Evolutionary conservation across 2,888 invertebrate genomes (phyloP), one percentile per base, ranked within the genome.

Genomic region (Halictus ligatus): DNA sequence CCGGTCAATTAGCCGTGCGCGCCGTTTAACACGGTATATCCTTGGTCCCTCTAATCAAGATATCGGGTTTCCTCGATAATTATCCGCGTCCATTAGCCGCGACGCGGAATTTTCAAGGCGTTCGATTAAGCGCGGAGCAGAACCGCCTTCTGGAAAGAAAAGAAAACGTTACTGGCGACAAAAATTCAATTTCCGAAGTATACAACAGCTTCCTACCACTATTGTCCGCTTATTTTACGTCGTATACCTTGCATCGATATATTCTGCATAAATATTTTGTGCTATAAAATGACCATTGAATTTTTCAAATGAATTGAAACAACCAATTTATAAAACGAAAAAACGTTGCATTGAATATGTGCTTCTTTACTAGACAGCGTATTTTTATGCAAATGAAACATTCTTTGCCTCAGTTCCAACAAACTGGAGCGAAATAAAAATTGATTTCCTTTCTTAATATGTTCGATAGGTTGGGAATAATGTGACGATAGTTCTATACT

Each of bases 31-130:
- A 78, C 81, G 64, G 80, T 83, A 75, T 25, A 83, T 75, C 82
- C 50, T 5, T n/a, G 54, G n/a, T 76, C 78, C 64, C 54, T 69
- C 50, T 75, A 79, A 76, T 85, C 80, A 74, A 74, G 60, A 76
- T 87, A 84, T 84, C 85, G 75, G 78, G 80, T 87, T 80, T 64
- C 87, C 54, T 25, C 78, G 80, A 78, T 80, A 82, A 87, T 87
- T 80, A 82, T 83, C 80, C 48, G 40, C 72, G 79, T 80, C 79
- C 82, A 85, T 87, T 83, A 87, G 71, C 69, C 35, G 75, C 67
- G 40, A 78, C 79, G 76, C 75, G 74, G 54, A 67, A 58, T 67
- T 54, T 75, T 48, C 48, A 15, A 54, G 60, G 54, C 64, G 64
- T 67, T 18, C 29, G 60, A 35, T 58, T 73, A 78, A 25, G 40